Conservation (phyloP, 2,113 vertebrate species). For the Dipodomys spectabilis region DNA sequence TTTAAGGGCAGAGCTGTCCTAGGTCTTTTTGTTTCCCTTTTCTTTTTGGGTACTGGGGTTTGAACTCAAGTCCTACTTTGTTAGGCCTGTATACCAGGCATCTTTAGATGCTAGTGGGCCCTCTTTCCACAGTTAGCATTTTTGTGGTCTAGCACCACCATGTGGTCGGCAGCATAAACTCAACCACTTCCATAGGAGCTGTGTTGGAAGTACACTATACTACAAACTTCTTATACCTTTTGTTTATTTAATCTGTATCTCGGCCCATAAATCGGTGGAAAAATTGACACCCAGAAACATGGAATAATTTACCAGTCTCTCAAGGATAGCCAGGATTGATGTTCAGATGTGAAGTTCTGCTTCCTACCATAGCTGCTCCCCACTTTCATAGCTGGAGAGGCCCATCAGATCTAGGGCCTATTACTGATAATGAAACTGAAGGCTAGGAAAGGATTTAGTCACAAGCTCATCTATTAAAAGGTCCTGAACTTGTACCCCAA, state of each 20-base stretch:
- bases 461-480: neutral
- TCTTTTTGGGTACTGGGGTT: too few relatives aligned
- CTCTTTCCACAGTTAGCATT: neutral
- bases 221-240: neutral
- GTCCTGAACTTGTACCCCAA: neutral
- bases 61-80: too few relatives aligned
- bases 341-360: neutral
- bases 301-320: neutral
- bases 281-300: neutral
- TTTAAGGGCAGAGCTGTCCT: conserved; percentile 26
- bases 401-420: neutral
- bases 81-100: neutral
- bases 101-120: neutral
- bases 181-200: neutral
- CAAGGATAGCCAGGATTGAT: neutral
- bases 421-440: neutral
- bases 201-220: neutral
- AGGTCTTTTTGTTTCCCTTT: too few relatives aligned
- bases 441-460: conserved; percentile 18
- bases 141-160: conserved; percentile 72
- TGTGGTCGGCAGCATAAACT: conserved; percentile 46
- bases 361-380: neutral
- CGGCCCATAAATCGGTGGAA: neutral
- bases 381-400: neutral
- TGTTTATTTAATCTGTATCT: neutral